Evolutionary conservation across 64 coral and sea anemone genomes (phyloP).

Genomic region (Montipora efflorescens): DNA sequence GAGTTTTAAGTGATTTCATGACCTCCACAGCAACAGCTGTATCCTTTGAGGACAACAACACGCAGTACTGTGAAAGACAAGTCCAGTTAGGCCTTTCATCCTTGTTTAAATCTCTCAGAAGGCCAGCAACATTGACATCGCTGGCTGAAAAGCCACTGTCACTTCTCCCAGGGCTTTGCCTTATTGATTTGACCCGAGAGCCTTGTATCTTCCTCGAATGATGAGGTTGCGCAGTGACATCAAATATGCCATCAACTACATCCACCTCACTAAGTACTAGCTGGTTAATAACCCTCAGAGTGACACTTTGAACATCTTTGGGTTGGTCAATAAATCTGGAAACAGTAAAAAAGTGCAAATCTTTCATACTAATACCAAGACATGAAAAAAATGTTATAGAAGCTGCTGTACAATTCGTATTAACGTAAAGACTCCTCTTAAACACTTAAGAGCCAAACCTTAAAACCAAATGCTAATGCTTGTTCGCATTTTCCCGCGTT

Average conservation of each 20-base stretch:
- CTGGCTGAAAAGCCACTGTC: constrained; percentile 77
- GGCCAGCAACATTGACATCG: constrained; percentile 43
- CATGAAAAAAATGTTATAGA: not conserved
- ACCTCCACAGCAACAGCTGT: constrained; percentile 35
- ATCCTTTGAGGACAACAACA: constrained; percentile 24
- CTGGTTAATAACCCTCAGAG: constrained; percentile 71
- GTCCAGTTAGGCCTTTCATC: constrained; percentile 23
- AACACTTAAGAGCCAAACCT: not conserved
- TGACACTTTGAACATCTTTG: constrained; percentile 60
- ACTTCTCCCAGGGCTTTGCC: constrained; percentile 65
- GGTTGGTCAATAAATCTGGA: constrained; percentile 77
- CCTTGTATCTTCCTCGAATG: constrained; percentile 43
- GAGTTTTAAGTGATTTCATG: constrained; percentile 46
- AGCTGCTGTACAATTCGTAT: not conserved
- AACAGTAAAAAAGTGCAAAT: not conserved
- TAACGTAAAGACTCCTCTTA: not conserved
- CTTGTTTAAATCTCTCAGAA: not conserved
- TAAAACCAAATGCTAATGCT: no score
- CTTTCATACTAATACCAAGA: not conserved
- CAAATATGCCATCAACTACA: constrained; percentile 7
- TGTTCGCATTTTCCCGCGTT: no score
- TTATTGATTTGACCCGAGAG: constrained; percentile 43
- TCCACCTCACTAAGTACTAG: constrained; percentile 79
- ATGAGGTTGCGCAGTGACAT: not conserved
- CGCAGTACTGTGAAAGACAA: constrained; percentile 68